Evolutionary conservation across 92 coral and sea anemone genomes (phyloP), one percentile per base, ranked within the genome.

Genomic region (Pocillopora grandis): DNA sequence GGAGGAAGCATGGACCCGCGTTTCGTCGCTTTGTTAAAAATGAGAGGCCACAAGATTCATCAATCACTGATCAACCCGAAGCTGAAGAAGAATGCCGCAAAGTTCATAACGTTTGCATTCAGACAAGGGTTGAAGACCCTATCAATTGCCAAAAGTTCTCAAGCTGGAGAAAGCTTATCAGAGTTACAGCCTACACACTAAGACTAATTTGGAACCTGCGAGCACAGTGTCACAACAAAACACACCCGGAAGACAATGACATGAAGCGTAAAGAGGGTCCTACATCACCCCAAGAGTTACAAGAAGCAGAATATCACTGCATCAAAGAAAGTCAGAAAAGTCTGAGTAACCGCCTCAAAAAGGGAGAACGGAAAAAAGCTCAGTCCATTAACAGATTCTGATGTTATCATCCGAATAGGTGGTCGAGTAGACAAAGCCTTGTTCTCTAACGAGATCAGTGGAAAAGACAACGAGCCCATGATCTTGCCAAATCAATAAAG

Each of bases 81-180:
- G 71, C 62, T 71, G 33, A 69, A 64, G 12, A 35, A 48, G 78
- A 65, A 52, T 18, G 35, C 37, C 48, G 33, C 31, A n/a, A 21
- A 56, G 78, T 76, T 62, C 66, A 58, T 66, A 8, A 13, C 15
- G 86, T 71, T 9, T 42, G 64, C 49, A 66, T 60, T 66, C 61
- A 57, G 58, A 18, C 70, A 20, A 71, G 75, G 36, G 23, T 72
- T 52, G 82, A 80, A 23, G 49, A 80, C 21, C 79, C 82, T 19
- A 82, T 92, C 52, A 49, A 81, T 64, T 79, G 78, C 21, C 67
- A 63, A 84, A 90, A 73, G 78, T 82, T 89, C 64, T 89, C 92
- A 16, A 89, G 75, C 79, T 92, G 92, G 88, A 84, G 94, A 80
- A 85, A 66, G 18, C 88, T 90, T 2, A 37, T 90, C 61, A 74